These are phyloP conservation scores for Saccostrea cuccullata DNA, from an alignment of 1,140 invertebrate species.

Conservation along the genomic window DNA sequence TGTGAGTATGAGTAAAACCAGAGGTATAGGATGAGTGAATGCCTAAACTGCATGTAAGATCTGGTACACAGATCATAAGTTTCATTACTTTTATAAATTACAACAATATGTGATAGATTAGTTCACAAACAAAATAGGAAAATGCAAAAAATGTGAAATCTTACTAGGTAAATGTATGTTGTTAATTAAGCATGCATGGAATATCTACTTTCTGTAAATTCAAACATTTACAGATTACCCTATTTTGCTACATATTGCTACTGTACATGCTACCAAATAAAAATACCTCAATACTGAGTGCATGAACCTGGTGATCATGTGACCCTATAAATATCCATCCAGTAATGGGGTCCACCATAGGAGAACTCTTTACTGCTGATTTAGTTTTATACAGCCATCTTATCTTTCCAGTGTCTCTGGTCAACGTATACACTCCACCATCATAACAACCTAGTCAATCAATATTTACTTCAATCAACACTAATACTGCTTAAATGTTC, in stretches of 20 bases:
- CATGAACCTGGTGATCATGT: constrained; percentile 85
- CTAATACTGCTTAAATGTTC: no score
- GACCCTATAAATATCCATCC: constrained; percentile 83
- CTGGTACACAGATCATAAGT: not conserved
- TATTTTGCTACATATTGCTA: not conserved
- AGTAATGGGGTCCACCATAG: constrained; percentile 76
- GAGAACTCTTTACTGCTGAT: constrained; percentile 85
- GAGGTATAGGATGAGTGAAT: not conserved
- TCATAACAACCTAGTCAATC: constrained; percentile 84
- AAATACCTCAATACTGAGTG: constrained; percentile 81
- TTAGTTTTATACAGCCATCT: constrained; percentile 83
- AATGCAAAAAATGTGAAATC: no score
- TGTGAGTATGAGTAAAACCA: not conserved
- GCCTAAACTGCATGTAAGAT: not conserved
- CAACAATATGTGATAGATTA: no score
- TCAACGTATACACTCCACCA: constrained; percentile 83
- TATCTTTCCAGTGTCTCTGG: constrained; percentile 80
- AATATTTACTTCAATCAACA: not conserved
- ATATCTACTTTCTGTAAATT: not conserved
- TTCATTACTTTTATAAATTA: not conserved
- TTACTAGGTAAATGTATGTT: no score
- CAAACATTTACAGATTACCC: not conserved
- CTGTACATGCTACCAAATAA: not conserved
- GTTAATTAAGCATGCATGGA: no score
- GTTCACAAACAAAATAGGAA: no score